phyloP scores from a whole-genome alignment of 1,140 invertebrate genomes.

The Archegozetes longisetosus region DNA sequence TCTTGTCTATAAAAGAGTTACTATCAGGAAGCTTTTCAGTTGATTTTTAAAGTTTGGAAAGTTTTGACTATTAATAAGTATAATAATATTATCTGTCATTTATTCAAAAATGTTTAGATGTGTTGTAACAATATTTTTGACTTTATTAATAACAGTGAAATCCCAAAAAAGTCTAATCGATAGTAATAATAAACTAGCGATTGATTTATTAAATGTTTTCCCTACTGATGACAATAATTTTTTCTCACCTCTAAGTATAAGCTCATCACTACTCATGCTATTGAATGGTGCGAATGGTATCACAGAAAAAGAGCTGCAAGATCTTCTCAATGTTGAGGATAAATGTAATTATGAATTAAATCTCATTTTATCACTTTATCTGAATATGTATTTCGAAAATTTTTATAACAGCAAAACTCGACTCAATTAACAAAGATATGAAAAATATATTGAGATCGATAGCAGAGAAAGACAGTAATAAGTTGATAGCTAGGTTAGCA shows the following conservation, averaged over 20 bases:
- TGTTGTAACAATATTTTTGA: too few relatives aligned
- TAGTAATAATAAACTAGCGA: neutral
- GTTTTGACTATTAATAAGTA: too few relatives aligned
- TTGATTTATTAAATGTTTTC: conserved; percentile 5
- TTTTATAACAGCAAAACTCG: neutral
- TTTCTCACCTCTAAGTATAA: conserved; percentile 14
- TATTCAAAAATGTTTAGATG: too few relatives aligned
- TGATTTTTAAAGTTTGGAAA: too few relatives aligned
- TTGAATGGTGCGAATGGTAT: conserved; percentile 8
- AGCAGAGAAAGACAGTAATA: neutral
- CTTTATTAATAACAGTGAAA: too few relatives aligned
- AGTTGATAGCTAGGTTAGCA: neutral
- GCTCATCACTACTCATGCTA: conserved; percentile 9
- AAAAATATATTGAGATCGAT: neutral
- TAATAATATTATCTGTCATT: too few relatives aligned
- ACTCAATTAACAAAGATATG: neutral
- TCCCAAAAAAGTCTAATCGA: too few relatives aligned
- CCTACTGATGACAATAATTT: conserved; percentile 16
- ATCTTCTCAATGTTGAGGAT: neutral
- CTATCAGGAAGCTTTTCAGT: too few relatives aligned
- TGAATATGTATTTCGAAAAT: neutral
- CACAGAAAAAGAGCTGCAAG: conserved; percentile 7
- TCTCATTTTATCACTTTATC: neutral
- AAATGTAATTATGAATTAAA: conserved; percentile 3
- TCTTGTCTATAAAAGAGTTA: too few relatives aligned